Conservation (phyloP, 2,797 vertebrate genomes). For the Eospalax fontanierii region DNA sequence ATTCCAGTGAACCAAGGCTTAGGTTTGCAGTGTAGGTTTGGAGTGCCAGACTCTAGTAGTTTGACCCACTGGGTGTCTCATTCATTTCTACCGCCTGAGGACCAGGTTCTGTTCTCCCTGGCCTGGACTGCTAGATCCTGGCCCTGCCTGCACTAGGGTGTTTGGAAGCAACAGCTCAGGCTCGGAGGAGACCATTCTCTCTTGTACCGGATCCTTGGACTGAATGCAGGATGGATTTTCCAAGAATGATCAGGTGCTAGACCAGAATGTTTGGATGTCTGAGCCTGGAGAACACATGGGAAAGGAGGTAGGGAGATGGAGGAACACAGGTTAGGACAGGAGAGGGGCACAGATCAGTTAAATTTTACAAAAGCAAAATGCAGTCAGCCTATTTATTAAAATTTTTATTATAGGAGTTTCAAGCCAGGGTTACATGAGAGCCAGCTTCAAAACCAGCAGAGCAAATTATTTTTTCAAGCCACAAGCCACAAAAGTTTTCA, state of each 20-base stretch:
- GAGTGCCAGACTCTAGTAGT: background rate
- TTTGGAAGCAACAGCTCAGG: background rate
- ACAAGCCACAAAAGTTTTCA: too few relatives aligned
- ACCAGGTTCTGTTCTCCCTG: background rate
- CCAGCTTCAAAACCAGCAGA: too few relatives aligned
- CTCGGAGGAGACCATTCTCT: background rate
- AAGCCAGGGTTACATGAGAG: too few relatives aligned
- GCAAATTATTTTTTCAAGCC: too few relatives aligned
- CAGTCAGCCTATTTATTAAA: too few relatives aligned
- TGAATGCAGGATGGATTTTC: background rate
- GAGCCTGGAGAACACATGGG: background rate
- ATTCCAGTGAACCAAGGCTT: background rate
- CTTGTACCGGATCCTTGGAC: background rate
- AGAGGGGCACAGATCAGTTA: background rate
- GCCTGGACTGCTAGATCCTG: background rate
- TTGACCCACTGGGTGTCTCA: background rate
- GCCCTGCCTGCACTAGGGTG: background rate
- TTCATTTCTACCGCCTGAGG: background rate
- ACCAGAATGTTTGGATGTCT: background rate
- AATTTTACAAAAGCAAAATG: background rate
- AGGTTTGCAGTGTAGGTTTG: background rate
- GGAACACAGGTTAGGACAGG: background rate
- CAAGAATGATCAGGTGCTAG: background rate
- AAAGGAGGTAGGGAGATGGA: background rate
- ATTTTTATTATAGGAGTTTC: too few relatives aligned